Evolutionary conservation across 2,113 vertebrate genomes (phyloP), one percentile per base, ranked within the genome.

Genomic region (Chrysochloris asiatica): DNA sequence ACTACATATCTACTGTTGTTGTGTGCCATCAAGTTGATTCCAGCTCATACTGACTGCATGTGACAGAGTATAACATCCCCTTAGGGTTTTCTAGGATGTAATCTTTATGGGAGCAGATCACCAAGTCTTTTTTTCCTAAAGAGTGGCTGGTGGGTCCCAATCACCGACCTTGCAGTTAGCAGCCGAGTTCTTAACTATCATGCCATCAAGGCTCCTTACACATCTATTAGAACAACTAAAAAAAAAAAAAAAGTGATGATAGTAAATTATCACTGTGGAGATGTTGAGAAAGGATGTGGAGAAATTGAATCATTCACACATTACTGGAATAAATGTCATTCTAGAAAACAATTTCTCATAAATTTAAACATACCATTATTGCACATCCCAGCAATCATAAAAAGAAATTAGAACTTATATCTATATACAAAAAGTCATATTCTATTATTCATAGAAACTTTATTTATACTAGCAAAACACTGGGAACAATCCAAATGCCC

Each of bases 381-480:
- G n/a, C 38, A 69, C 59, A 50, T 24, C 3, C 36, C 54, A 52
- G 26, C 3, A 89, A 81, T 83, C 71, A 86, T 5, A 56, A 21
- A 73, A 21, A 63, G 56, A 86, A 77, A 50, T 50, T 50, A 50
- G n/a, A n/a, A n/a, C n/a, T 50, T 50, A 50, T 50, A 50, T 16
- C 8, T 10, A 50, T 16, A 56, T 16, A 73, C 26, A 63, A 65
- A 86, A 77, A 79, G 71, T 12, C 47, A 24, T 67, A 76, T 33
- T 14, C 8, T 88, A 14, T 54, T 82, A 86, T 65, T 91, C 41
- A 52, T 41, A 67, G 26, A 28, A 91, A 17, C 56, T 84, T 89
- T 89, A 80, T 30, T 89, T 91, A 13, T 36, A 77, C 72, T 86
- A 78, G 59, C 28, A 56, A 93, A 75, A 86, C 75, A n/a, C 13